Conservation (phyloP, 2,888 invertebrate species). For the Sphecodes monilicornis region DNA sequence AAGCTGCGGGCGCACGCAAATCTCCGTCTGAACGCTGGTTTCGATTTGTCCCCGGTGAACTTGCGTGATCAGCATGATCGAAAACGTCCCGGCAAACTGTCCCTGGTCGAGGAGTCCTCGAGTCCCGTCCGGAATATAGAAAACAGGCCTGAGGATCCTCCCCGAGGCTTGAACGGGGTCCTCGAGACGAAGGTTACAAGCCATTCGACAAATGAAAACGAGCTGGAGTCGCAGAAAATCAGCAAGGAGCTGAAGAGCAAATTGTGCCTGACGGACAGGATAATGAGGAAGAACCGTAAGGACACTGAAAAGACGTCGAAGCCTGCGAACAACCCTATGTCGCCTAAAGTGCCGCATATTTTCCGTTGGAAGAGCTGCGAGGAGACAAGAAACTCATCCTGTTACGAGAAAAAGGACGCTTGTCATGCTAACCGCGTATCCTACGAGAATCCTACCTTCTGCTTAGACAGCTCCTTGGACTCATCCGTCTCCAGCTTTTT, state of each 20-base stretch:
- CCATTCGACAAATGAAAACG: conserved; percentile 37
- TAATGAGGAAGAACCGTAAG: conserved; percentile 65
- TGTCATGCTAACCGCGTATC: conserved; percentile 39
- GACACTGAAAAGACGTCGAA: conserved; percentile 34
- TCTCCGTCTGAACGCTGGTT: conserved; percentile 60
- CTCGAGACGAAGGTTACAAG: neutral
- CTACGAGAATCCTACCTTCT: conserved; percentile 82
- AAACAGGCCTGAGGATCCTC: neutral
- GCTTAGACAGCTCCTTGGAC: conserved; percentile 79
- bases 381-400: conserved; percentile 12
- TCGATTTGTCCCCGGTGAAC: conserved; percentile 65
- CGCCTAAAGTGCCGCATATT: conserved; percentile 50
- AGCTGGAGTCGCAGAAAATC: conserved; percentile 68
- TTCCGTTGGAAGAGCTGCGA: conserved; percentile 57
- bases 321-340: conserved; percentile 19
- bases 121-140: neutral
- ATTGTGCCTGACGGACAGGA: conserved; percentile 71
- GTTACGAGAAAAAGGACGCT: conserved; percentile 13
- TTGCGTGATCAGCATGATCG: conserved; percentile 33
- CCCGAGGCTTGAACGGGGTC: neutral
- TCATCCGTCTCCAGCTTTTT: conserved; percentile 77
- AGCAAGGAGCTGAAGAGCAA: conserved; percentile 76
- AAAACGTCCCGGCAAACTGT: neutral
- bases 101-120: conserved; percentile 18
- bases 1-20: conserved; percentile 79